phyloP scores from a whole-genome alignment of 1,140 invertebrate species.

The Diuraphis noxia region DNA sequence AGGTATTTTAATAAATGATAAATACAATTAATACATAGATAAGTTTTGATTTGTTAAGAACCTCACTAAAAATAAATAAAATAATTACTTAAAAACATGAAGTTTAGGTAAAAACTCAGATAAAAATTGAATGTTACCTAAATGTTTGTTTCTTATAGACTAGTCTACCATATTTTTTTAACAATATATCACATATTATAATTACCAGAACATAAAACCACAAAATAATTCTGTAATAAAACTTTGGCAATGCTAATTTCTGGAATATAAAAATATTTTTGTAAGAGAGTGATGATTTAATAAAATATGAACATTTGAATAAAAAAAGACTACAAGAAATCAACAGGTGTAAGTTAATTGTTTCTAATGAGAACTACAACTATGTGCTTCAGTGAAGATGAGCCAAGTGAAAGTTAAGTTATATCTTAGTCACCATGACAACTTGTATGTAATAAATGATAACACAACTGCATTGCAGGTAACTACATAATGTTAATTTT shows the following conservation, averaged over 20 bases:
- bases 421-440: constrained; percentile 31
- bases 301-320: not conserved
- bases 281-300: not conserved
- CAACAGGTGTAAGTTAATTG: constrained; percentile 33
- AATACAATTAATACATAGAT: not conserved
- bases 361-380: constrained; percentile 4
- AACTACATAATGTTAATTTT: constrained; percentile 6
- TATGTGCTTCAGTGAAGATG: constrained; percentile 40
- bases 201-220: too few species aligned
- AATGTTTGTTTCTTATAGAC: not conserved
- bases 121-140: not conserved
- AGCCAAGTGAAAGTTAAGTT: constrained; percentile 33
- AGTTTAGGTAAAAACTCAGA: not conserved
- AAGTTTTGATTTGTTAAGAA: not conserved
- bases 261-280: not conserved
- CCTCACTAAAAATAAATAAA: not conserved
- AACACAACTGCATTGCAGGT: not conserved
- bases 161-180: not conserved
- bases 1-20: not conserved
- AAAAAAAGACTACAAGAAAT: constrained; percentile 28
- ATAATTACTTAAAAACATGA: not conserved
- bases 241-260: not conserved
- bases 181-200: not conserved
- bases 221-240: too few species aligned
- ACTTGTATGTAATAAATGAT: constrained; percentile 2